These are phyloP conservation scores for Scolopax rusticola DNA, from an alignment of 2,797 vertebrate species.

Conservation along the genomic window DNA sequence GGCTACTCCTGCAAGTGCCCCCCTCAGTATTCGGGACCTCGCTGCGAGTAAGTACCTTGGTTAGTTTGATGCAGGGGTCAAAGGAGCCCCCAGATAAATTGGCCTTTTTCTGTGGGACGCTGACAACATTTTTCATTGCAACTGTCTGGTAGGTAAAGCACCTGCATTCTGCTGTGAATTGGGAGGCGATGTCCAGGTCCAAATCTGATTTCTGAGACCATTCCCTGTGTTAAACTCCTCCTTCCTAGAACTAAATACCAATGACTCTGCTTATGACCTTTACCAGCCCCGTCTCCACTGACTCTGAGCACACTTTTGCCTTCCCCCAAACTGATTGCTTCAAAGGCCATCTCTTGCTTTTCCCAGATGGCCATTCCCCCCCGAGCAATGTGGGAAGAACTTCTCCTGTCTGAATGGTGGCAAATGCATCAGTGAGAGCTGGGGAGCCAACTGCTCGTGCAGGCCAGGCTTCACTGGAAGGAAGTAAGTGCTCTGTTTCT, in stretches of 20 bases:
- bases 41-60: conserved; percentile 86
- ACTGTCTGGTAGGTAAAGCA: not conserved
- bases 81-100: not conserved
- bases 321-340: not conserved
- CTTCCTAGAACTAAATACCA: not conserved
- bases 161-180: not conserved
- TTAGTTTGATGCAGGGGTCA: not conserved
- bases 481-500: conserved; percentile 79
- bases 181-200: not conserved
- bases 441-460: conserved; percentile 92
- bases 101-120: not conserved
- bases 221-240: not conserved
- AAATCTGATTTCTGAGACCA: not conserved
- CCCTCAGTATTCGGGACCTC: conserved; percentile 78
- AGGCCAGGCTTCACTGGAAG: conserved; percentile 84
- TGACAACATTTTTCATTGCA: not conserved
- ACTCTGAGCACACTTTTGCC: not conserved
- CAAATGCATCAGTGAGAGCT: conserved; percentile 79
- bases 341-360: not conserved
- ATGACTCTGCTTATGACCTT: not conserved
- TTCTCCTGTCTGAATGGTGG: conserved; percentile 85
- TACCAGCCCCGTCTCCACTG: rapidly evolving
- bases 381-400: conserved; percentile 83
- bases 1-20: conserved; percentile 86
- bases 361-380: conserved; percentile 86